Evolutionary conservation across 2,113 vertebrate species (phyloP).

Genomic region (Thalassoma bifasciatum): DNA sequence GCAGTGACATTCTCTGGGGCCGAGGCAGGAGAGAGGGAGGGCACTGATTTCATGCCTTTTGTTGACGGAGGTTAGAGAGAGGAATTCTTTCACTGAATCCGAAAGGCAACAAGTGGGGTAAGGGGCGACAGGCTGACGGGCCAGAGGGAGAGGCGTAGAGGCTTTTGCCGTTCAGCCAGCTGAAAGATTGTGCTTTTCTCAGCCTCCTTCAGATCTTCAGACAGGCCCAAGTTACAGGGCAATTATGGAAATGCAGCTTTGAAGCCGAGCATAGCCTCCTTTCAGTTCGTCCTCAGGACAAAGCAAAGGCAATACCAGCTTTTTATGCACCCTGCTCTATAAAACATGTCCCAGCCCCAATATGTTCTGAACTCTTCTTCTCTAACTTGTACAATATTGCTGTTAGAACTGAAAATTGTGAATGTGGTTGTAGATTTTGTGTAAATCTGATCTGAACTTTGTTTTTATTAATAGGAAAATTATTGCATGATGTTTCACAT

Average conservation of each 20-base stretch:
- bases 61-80: constrained; percentile 86
- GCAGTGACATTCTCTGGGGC: constrained; percentile 86
- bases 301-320: constrained; percentile 76
- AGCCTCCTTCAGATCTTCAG: constrained; percentile 88
- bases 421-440: constrained; percentile 27
- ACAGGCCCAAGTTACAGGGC: constrained; percentile 94
- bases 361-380: constrained; percentile 57
- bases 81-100: constrained; percentile 88
- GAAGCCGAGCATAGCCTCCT: constrained; percentile 88
- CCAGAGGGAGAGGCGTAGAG: constrained; percentile 80
- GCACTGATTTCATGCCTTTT: constrained; percentile 91
- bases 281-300: constrained; percentile 85
- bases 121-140: constrained; percentile 84
- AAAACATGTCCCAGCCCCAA: constrained; percentile 66
- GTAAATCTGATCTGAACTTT: constrained; percentile 14
- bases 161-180: constrained; percentile 93
- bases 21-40: constrained; percentile 79
- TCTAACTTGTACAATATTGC: constrained; percentile 15
- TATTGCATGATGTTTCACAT: constrained; percentile 8
- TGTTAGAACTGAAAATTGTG: constrained; percentile 20
- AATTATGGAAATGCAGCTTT: constrained; percentile 99
- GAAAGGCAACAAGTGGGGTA: constrained; percentile 92
- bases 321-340: constrained; percentile 62
- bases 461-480: constrained; percentile 16
- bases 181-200: constrained; percentile 94